Conservation (phyloP, 2,797 vertebrate species). For the Spea hammondii region DNA sequence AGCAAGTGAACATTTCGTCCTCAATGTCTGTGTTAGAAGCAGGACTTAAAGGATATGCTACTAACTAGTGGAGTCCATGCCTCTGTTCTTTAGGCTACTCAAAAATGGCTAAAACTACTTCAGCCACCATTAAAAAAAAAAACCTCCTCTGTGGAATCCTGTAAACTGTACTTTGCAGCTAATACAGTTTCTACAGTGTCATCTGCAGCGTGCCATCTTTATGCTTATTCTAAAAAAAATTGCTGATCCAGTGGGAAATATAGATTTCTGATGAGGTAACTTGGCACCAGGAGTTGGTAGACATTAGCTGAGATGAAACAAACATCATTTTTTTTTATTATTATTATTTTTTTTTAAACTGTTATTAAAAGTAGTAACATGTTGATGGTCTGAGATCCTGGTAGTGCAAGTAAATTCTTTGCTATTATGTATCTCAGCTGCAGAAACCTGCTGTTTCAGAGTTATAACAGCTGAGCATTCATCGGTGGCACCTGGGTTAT, state of each 20-base stretch:
- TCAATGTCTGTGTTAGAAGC: too few relatives aligned
- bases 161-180: slow-evolving; percentile 9
- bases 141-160: neutral
- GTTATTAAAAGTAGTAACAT: slow-evolving; percentile 67
- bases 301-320: slow-evolving; percentile 64
- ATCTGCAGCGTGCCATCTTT: too few relatives aligned
- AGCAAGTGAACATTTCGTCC: too few relatives aligned
- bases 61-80: too few relatives aligned
- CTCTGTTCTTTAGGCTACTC: too few relatives aligned
- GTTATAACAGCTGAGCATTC: slow-evolving; percentile 68
- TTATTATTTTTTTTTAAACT: too few relatives aligned
- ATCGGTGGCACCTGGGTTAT: slow-evolving; percentile 76
- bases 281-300: slow-evolving; percentile 54
- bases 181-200: too few relatives aligned
- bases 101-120: too few relatives aligned
- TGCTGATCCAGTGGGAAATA: slow-evolving; percentile 52
- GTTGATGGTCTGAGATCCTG: slow-evolving; percentile 64
- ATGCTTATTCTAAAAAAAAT: neutral
- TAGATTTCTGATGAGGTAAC: slow-evolving; percentile 53
- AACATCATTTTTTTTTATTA: too few relatives aligned
- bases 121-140: too few relatives aligned
- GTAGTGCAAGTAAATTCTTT: slow-evolving; percentile 64
- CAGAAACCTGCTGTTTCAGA: slow-evolving; percentile 73
- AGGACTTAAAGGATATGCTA: too few relatives aligned
- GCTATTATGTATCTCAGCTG: slow-evolving; percentile 73